Evolutionary conservation across 2,888 invertebrate species (phyloP).

Genomic region (Pinctada fucata): DNA sequence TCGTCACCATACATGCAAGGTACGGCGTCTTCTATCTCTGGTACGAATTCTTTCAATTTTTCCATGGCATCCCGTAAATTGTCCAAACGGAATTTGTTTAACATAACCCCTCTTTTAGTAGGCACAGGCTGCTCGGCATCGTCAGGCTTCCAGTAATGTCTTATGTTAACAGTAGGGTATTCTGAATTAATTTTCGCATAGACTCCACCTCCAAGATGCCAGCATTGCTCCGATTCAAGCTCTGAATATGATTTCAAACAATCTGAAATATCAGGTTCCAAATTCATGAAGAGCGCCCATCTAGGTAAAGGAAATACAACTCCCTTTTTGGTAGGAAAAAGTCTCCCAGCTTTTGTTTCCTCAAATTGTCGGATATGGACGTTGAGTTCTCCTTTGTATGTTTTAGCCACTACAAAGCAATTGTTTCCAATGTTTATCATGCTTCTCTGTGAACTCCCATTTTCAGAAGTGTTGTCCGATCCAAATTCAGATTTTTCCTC

Average conservation of each 20-base stretch:
- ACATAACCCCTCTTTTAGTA: conserved; percentile 14
- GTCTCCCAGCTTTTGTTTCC: background rate
- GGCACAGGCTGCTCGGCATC: conserved; percentile 10
- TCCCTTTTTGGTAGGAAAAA: conserved; percentile 19
- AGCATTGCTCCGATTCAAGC: background rate
- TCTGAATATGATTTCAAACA: background rate
- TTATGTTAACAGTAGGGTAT: conserved; percentile 13
- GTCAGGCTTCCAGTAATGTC: conserved; percentile 23
- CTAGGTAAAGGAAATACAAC: conserved; percentile 10
- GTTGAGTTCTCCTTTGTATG: conserved; percentile 13
- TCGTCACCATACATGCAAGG: conserved; percentile 5
- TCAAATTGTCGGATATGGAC: conserved; percentile 21
- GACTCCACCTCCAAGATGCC: conserved; percentile 19
- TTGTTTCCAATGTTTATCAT: too few species aligned
- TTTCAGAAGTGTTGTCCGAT: too few species aligned
- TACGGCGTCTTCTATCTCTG: conserved; percentile 12
- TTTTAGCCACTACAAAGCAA: too few species aligned
- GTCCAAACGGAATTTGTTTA: conserved; percentile 7
- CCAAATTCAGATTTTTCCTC: too few species aligned
- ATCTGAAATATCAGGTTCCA: background rate
- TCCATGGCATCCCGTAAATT: conserved; percentile 1
- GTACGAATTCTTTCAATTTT: conserved; percentile 14
- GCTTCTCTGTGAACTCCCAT: too few species aligned
- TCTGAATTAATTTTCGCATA: conserved; percentile 5
- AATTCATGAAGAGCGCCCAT: conserved; percentile 7